Evolutionary conservation across 2,113 vertebrate species (phyloP).

Genomic region (Tympanuchus pallidicinctus): DNA sequence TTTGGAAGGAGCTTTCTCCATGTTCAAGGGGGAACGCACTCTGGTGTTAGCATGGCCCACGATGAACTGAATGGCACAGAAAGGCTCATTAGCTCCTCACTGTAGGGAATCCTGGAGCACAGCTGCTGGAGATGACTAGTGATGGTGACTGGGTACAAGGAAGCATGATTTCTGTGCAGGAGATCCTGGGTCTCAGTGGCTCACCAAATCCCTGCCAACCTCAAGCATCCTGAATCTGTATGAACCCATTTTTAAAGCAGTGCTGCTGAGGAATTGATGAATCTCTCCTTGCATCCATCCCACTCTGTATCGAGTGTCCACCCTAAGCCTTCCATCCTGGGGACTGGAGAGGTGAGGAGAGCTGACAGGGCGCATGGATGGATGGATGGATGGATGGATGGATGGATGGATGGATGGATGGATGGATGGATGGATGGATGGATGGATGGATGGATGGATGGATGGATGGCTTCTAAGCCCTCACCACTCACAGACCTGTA

Average conservation of each 20-base stretch:
- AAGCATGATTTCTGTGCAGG: accelerated
- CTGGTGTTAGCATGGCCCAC: neutral
- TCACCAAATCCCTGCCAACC: neutral
- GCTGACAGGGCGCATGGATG: no score
- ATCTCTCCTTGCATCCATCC: neutral
- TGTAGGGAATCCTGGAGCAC: neutral
- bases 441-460: no score
- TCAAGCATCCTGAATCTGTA: neutral
- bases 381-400: no score
- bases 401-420: no score
- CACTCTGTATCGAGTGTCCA: accelerated
- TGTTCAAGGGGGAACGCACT: accelerated
- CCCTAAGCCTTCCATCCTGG: neutral
- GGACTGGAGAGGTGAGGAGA: neutral
- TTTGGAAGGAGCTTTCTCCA: neutral
- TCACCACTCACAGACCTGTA: neutral
- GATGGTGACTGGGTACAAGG: neutral
- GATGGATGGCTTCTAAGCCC: neutral
- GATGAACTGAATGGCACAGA: neutral
- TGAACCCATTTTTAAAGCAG: neutral
- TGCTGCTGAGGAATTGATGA: neutral
- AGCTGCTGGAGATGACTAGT: neutral
- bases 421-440: no score
- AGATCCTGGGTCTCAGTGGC: neutral
- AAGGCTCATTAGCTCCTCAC: neutral